Evolutionary conservation across 2,888 invertebrate species (phyloP), one percentile per base, ranked within the genome.

Genomic region (Thymelicus acteon): DNA sequence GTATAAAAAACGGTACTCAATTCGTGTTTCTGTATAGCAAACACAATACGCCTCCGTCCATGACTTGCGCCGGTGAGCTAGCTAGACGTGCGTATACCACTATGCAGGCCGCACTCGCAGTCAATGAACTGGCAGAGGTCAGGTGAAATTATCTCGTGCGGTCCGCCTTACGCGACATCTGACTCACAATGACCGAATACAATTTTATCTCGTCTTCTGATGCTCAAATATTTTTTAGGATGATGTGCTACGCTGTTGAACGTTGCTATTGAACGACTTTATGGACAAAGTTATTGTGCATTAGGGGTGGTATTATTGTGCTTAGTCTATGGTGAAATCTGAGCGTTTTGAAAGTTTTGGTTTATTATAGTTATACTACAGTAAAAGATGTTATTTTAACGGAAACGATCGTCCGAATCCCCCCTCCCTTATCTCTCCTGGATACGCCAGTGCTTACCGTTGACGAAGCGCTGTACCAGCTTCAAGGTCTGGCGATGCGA

Each of bases 61-160:
- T 74, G 31, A 47, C 74, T 77, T 78, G 72, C 78, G 66, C 81
- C 80, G 60, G 61, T 48, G n/a, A 70, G 57, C 73, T 69, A 82
- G 80, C 87, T 91, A 92, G 92, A 89, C 89, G 83, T 90, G 92
- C 92, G 91, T 91, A 90, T 87, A 79, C 76, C 87, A 88, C 91
- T 92, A 90, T 91, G 91, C 91, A 88, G 85, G 85, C 85, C 85
- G 85, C 89, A 91, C 91, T 92, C 88, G 85, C 92, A 93, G 92
- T 93, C 92, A 93, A 91, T 92, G 93, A 93, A 93, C 93, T 87
- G 86, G 84, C 85, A 90, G 92, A 88, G 93, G 93, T 93, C 93
- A 93, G 92, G 93, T 92, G 93, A 92, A 93, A 93, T 92, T 92
- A 93, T 92, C 92, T 92, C 85, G 87, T 85, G 85, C 80, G 82